Evolutionary conservation across 2,888 invertebrate genomes (phyloP).

Genomic region (Drosophila falleni): DNA sequence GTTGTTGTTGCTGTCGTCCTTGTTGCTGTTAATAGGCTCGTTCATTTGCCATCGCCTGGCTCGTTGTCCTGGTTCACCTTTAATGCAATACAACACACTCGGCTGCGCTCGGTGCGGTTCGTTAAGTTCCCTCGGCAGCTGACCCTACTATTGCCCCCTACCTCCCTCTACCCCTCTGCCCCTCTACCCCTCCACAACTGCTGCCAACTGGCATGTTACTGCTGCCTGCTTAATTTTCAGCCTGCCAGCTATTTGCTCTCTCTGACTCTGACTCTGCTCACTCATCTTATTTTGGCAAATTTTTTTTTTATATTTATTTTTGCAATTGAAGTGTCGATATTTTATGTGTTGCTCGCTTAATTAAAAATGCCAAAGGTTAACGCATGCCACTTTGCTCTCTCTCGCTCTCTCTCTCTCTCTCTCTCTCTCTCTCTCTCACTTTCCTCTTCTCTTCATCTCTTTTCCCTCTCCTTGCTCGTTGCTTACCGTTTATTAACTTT

Average conservation of each 20-base stretch:
- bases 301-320: constrained; percentile 40
- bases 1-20: constrained; percentile 63
- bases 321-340: constrained; percentile 80
- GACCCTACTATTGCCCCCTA: neutral
- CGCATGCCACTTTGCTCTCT: constrained; percentile 45
- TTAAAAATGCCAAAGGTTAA: constrained; percentile 82
- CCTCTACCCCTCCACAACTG: constrained; percentile 1
- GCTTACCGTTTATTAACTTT: constrained; percentile 66
- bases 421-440: too few relatives aligned
- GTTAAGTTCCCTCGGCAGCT: constrained; percentile 68
- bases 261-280: constrained; percentile 4
- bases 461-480: neutral
- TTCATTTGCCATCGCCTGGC: constrained; percentile 65
- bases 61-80: constrained; percentile 63
- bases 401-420: neutral
- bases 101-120: constrained; percentile 78
- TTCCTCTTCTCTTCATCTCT: neutral
- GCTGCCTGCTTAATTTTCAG: constrained; percentile 68
- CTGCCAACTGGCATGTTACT: constrained; percentile 30
- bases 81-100: constrained; percentile 79
- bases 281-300: constrained; percentile 4
- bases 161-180: neutral
- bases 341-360: constrained; percentile 79
- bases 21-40: constrained; percentile 79
- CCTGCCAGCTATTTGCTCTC: constrained; percentile 56